Evolutionary conservation across 2,113 vertebrate species (phyloP), one percentile per base, ranked within the genome.

Genomic region (Phoxinus phoxinus): DNA sequence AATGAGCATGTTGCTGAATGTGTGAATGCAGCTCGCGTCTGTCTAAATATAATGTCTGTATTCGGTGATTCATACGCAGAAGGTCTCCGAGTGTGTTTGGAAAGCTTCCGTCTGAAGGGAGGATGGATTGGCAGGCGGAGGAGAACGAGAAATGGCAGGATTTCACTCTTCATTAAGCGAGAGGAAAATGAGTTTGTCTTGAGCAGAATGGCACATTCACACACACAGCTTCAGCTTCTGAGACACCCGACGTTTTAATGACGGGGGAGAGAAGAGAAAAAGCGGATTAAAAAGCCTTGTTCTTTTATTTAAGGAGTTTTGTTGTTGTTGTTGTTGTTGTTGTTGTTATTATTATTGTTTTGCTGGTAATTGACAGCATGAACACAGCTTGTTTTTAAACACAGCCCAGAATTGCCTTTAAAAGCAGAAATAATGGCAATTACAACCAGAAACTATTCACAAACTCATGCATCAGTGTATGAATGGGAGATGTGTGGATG

Each of bases 111-210:
- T 83, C 80, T 80, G 71, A 87, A 86, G 83, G 86, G 78, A 89
- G 90, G 88, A 92, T 84, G 83, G 86, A 58, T 51, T 89, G 19
- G 89, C 41, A 82, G 63, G 30, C 41, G 8, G 10, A 56, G 86
- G 86, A 88, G 9, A 41, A 80, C 19, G 61, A 84, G 87, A 86
- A 90, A 90, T 80, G 79, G 89, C 89, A 79, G 81, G 85, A 88
- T 90, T 92, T 91, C 86, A 91, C 89, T 94, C 90, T 92, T 93
- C 89, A 91, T 93, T 91, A 92, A 83, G 5, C 25, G 48, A 25
- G 72, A 85, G 85, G 89, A 90, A 89, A 90, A 89, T 84, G 88
- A 92, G 92, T 90, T 46, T 92, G 90, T 92, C 91, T 92, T 23
- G 86, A 79, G 67, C 81, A 63, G 88, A 84, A 89, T 86, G 84